These are phyloP conservation scores for Oopsacas minuta DNA, from an alignment of 37 sponge, comb jelly and placozoan species.

Conservation along the genomic window DNA sequence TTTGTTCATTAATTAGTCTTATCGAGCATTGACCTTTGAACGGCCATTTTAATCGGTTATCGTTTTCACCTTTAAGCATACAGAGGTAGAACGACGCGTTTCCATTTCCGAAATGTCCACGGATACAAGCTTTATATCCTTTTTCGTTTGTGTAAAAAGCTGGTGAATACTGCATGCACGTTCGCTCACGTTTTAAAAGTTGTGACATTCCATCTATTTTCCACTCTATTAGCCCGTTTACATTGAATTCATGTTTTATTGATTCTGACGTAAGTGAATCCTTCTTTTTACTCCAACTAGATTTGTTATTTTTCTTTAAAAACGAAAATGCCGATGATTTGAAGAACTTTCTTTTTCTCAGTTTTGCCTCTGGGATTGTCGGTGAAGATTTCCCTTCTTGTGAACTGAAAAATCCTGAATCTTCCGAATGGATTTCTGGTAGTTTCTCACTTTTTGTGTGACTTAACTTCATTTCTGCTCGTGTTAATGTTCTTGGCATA, in stretches of 20 bases:
- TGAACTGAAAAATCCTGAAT: conserved; percentile 1
- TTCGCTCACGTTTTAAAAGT: background rate
- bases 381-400: background rate
- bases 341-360: background rate
- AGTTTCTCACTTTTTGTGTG: background rate
- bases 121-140: conserved; percentile 7
- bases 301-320: conserved; percentile 7
- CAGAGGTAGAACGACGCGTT: background rate
- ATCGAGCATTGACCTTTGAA: background rate
- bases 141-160: background rate
- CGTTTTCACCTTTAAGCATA: background rate
- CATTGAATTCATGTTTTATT: background rate
- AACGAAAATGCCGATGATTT: background rate
- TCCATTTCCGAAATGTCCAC: conserved; percentile 2
- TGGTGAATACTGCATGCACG: background rate
- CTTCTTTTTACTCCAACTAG: background rate
- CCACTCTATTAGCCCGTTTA: background rate
- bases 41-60: conserved; percentile 7
- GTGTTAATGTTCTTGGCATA: background rate
- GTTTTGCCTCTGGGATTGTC: background rate
- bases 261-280: background rate
- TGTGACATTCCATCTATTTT: background rate
- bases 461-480: background rate
- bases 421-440: conserved; percentile 12
- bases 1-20: background rate